Evolutionary conservation across 2,888 invertebrate genomes (phyloP), one percentile per base, ranked within the genome.

Genomic region (Limenitis camilla): DNA sequence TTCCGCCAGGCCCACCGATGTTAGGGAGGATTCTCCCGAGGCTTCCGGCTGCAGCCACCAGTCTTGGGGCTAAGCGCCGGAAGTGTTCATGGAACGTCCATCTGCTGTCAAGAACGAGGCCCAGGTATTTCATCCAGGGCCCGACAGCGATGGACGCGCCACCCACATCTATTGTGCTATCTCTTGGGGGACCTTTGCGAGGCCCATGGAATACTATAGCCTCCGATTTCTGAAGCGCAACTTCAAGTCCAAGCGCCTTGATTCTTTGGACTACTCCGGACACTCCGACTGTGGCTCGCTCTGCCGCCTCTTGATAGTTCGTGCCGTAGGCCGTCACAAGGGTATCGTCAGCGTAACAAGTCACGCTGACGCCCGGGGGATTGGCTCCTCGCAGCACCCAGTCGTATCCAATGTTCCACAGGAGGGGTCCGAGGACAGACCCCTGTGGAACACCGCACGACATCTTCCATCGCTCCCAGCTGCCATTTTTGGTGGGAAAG

Each of bases 281-380:
- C 0, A 46, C 58, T 0, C 49, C 55, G 1, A 55, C 59, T 8
- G 58, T 52, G 0, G 58, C 60, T 6, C 40, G 40, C 7, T 31
- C 5, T 0, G 49, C 19, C 1, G 55, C 58, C 6, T 50, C 53
- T 6, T 33, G 1, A 35, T 38, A 49, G 4, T 19, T 8, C 7
- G 1, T 30, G 5, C 53, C 59, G 6, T 33, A 30, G 0, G 55
- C 53, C 1, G 38, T 43, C 0, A 60, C 57, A 1, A 62, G 46
- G 0, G 61, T 64, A 55, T 63, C 58, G 43, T 63, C 61, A 0
- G 61, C 61, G 32, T 63, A 61, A 11, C 59, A 64, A 0, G 32
- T 44, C 0, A 57, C 42, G 6, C 9, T 8, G 3, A 51, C 30
- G 3, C 56, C 50, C 19, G 6, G 40, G 2, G 52, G 40, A 1